Percentiles rank a stretch among this genome's conserved stretches.
Conservation (phyloP, 2,797 vertebrate species). For the Myotis myotis region DNA sequence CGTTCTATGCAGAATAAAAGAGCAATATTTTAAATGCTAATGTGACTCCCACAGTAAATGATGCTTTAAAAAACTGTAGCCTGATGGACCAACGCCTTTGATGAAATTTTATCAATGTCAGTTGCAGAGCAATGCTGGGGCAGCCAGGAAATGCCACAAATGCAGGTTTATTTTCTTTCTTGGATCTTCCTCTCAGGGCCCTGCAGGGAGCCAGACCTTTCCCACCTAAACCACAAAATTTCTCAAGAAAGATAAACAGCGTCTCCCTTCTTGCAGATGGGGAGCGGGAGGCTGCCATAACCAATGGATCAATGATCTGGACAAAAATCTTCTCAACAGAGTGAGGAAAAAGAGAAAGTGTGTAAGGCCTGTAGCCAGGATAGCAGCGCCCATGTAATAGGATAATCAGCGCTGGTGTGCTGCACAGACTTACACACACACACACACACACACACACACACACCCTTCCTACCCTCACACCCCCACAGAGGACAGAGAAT, state of each 20-base stretch:
- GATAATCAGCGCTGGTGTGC: background rate
- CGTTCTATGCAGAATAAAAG: background rate
- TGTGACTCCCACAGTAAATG: background rate
- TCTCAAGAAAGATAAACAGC: slow-evolving; percentile 66
- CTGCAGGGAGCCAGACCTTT: slow-evolving; percentile 62
- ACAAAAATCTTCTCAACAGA: background rate
- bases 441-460: background rate
- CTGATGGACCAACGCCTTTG: background rate
- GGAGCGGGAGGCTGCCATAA: background rate
- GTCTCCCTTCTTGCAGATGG: slow-evolving; percentile 12
- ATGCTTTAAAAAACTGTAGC: slow-evolving; percentile 15
- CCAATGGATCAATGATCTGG: background rate
- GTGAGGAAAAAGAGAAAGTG: background rate
- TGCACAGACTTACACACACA: background rate
- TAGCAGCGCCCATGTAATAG: background rate
- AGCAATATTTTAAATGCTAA: background rate
- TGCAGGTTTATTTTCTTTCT: slow-evolving; percentile 65
- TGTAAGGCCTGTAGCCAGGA: background rate
- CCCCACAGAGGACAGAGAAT: background rate
- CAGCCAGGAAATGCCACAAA: slow-evolving; percentile 72
- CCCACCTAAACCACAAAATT: slow-evolving; percentile 61
- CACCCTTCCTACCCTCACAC: background rate
- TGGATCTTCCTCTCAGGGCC: slow-evolving; percentile 48
- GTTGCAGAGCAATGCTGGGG: slow-evolving; percentile 30
- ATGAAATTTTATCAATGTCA: slow-evolving; percentile 66